Conservation (phyloP, 2,113 vertebrate genomes). For the Arenaria interpres region DNA sequence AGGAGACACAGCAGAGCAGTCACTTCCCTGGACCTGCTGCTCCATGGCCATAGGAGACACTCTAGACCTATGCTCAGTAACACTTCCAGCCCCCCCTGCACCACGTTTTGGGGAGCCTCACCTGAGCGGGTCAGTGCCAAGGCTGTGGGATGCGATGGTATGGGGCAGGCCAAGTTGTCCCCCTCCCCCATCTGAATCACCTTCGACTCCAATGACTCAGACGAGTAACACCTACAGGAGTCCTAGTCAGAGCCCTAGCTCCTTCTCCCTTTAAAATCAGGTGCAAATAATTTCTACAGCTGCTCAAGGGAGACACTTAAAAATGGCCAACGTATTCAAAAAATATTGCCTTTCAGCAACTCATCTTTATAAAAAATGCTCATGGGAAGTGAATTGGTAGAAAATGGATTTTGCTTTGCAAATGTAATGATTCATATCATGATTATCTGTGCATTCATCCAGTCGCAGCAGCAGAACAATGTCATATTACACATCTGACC, state of each 20-base stretch:
- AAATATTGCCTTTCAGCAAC: conserved; percentile 6
- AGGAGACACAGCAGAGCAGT: fast-evolving
- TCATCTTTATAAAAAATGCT: background rate
- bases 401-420: conserved; percentile 50
- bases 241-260: background rate
- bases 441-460: conserved; percentile 9
- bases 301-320: background rate
- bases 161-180: background rate
- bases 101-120: fast-evolving
- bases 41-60: fast-evolving
- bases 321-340: background rate
- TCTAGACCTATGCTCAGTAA: fast-evolving
- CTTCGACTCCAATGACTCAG: fast-evolving
- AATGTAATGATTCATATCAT: conserved; percentile 26
- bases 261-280: background rate
- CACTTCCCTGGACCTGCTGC: background rate
- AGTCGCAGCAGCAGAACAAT: conserved; percentile 21
- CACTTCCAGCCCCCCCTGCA: background rate
- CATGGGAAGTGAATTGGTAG: background rate
- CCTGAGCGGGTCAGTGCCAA: fast-evolving
- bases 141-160: too few species aligned
- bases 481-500: conserved; percentile 22
- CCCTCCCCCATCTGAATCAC: background rate
- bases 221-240: fast-evolving
- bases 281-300: background rate